Evolutionary conservation across 2,797 vertebrate genomes (phyloP).

Genomic region (Kryptopterus vitreolus): DNA sequence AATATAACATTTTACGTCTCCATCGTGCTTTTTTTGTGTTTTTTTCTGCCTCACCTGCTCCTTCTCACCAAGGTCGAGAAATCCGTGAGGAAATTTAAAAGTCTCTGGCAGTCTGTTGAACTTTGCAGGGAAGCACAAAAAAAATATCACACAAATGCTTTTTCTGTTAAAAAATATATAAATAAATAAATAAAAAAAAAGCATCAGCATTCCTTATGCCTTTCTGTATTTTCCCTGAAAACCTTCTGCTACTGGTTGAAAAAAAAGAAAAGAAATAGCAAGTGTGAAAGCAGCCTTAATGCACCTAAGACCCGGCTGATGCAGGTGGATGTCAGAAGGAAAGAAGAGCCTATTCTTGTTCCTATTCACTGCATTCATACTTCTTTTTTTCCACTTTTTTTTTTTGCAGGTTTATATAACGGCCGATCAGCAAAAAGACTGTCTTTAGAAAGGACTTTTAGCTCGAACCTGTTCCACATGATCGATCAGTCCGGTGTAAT

Average conservation of each 20-base stretch:
- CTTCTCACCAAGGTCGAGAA: background rate
- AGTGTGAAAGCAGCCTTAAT: conserved; percentile 4
- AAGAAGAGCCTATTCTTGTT: background rate
- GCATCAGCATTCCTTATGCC: background rate
- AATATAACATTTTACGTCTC: no score
- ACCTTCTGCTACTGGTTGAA: background rate
- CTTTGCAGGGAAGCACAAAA: background rate
- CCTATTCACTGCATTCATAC: background rate
- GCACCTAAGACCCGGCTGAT: background rate
- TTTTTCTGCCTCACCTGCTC: background rate
- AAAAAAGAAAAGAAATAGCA: background rate
- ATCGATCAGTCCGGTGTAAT: background rate
- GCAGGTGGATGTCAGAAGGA: background rate
- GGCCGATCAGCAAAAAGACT: background rate
- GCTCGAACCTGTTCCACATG: background rate
- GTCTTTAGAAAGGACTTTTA: background rate
- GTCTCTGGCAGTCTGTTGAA: background rate
- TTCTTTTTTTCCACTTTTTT: background rate
- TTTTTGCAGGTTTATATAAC: background rate
- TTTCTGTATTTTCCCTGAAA: background rate
- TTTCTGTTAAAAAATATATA: background rate
- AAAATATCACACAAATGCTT: background rate
- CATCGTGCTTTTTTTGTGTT: no score
- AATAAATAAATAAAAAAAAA: background rate
- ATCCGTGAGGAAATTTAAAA: background rate